These are phyloP conservation scores for Caenorhabditis briggsae DNA, from an alignment of 1,140 invertebrate species.

Conservation along the genomic window DNA sequence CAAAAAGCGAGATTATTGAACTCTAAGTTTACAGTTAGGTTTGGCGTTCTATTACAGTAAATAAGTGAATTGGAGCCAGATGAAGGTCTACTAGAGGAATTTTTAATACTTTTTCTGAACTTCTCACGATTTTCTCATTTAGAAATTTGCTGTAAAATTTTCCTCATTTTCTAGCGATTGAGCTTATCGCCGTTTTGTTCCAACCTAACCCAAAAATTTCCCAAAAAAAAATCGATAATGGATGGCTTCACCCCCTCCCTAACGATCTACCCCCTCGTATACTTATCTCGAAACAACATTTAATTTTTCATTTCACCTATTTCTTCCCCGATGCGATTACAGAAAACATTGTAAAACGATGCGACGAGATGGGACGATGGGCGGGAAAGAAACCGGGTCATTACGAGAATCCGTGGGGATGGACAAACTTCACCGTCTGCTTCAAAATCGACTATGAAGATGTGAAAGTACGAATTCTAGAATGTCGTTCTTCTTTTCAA, in stretches of 20 bases:
- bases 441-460: conserved; percentile 79
- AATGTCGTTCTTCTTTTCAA: too few relatives aligned
- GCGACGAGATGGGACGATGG: conserved; percentile 62
- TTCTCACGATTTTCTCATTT: too few relatives aligned
- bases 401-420: conserved; percentile 81
- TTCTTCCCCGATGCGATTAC: conserved; percentile 50
- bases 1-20: too few relatives aligned
- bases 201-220: not conserved
- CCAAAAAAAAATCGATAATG: not conserved
- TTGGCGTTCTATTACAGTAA: too few relatives aligned
- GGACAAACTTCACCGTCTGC: conserved; percentile 90
- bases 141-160: too few relatives aligned
- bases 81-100: too few relatives aligned
- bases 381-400: conserved; percentile 56
- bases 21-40: too few relatives aligned
- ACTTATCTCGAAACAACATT: not conserved
- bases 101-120: too few relatives aligned
- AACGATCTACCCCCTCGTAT: not conserved
- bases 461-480: conserved; percentile 60
- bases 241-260: not conserved
- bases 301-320: not conserved
- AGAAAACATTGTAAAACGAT: conserved; percentile 60
- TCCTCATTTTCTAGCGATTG: not conserved
- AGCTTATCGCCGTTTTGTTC: not conserved
- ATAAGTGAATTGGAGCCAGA: too few relatives aligned